Base-by-base conservation (phyloP, 2,113 vertebrate genomes). In the Serilophus lunatus region DNA sequence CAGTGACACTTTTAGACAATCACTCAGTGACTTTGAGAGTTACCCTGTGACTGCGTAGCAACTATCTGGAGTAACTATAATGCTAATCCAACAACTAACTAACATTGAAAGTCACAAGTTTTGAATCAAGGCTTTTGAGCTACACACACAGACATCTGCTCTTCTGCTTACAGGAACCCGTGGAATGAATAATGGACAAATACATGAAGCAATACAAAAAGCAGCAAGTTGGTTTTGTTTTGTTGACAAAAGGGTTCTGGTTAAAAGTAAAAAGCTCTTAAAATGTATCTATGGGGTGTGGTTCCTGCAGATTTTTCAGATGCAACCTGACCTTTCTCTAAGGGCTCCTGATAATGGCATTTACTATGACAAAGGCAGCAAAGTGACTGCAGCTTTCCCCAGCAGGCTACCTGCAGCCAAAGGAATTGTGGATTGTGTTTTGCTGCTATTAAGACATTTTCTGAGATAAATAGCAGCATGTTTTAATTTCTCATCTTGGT, bases 391-490 rank as follows among this genome's bases (percentile, higher is more conserved):
- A 18, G 45, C 40, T 60, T 56, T 76, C 13, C 44, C 29, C 36
- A 26, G 28, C 9, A 49, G 45, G 8, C 1, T 18, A n/a, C 7
- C 25, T 47, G 7, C 17, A 36, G 70, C 35, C 20, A 9, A 11
- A 7, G 15, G 51, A 54, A 5, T 2, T 56, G 18, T 23, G 49
- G 14, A 5, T 11, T 69, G 29, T 63, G 36, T 15, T 44, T 35
- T 22, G 19, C 8, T 51, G 17, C 22, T 20, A 0, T 61, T 7
- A 15, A 23, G 12, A 10, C 31, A 9, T n/a, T 12, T 65, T 7
- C 33, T 42, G 33, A 26, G 20, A 15, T 22, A 19, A 51, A 19
- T 8, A n/a, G 61, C 0, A 0, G 4, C 0, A 3, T 18, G 18
- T 26, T 94, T 72, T 19, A 15, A 7, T n/a, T 47, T 51, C 29